Base-by-base conservation (phyloP, 2,888 invertebrate genomes). In the Periphyllus acericola region DNA sequence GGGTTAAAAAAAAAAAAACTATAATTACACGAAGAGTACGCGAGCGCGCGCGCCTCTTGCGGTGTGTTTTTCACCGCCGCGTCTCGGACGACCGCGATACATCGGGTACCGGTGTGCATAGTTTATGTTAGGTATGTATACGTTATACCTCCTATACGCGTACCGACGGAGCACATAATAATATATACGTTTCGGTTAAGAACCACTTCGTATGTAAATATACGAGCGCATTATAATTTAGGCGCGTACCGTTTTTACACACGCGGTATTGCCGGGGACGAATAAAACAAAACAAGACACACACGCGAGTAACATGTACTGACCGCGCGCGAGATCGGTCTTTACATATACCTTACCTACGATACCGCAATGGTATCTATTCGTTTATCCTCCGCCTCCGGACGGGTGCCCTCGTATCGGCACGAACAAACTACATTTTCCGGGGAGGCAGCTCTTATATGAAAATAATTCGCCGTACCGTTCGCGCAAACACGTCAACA, bases 131-230 rank as follows among this genome's bases (percentile, higher is more conserved):
- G n/a, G 11, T 68, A 68, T 68, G 25, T 29, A 52, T 68, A n/a
- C n/a, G 29, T 19, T 60, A 25, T 60, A 55, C 6, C 6, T 5
- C 6, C 36, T 36, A 60, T 60, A 55, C 55, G 21, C 25, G 25
- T 21, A 21, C 25, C 60, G 11, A 25, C n/a, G n/a, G n/a, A n/a
- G n/a, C n/a, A n/a, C n/a, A 66, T n/a, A 25, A 46, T 46, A 46
- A 46, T 46, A 21, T 60, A 40, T 52, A 25, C 46, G 55, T 79
- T 25, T 55, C 79, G 52, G 55, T 79, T 52, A 55, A 79, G 55
- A 79, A 79, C 79, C 79, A 55, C 79, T 79, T 55, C 55, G 71
- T 71, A 82, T 71, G 81, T 82, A 82, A 82, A 82, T 82, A 74
- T 40, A 81, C 81, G 40, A 68, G 29, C 40, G 29, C 71, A 68